Evolutionary conservation across 2,888 invertebrate genomes (phyloP).

Genomic region (Microdon myrmicae): DNA sequence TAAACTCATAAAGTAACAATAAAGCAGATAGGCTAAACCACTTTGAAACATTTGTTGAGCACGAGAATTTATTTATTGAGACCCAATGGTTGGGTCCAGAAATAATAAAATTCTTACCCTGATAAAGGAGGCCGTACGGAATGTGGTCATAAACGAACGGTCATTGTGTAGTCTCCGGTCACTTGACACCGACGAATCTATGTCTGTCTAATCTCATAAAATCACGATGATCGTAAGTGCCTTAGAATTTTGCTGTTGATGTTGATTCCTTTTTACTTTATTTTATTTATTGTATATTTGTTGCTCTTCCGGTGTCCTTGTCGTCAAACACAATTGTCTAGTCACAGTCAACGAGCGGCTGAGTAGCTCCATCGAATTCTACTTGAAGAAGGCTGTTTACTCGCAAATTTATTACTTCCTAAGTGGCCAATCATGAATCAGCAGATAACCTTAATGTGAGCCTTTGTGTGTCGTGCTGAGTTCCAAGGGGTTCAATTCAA

Average conservation of each 20-base stretch:
- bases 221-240: conserved; percentile 43
- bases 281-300: no score
- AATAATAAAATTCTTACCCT: conserved; percentile 49
- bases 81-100: conserved; percentile 41
- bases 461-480: conserved; percentile 39
- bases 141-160: not conserved
- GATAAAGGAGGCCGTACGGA: conserved; percentile 13
- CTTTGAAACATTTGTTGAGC: conserved; percentile 41
- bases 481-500: conserved; percentile 5
- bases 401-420: conserved; percentile 47
- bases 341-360: no score
- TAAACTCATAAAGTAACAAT: conserved; percentile 21
- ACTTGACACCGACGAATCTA: conserved; percentile 25
- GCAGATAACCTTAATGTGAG: conserved; percentile 49
- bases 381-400: conserved; percentile 46
- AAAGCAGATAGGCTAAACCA: no score
- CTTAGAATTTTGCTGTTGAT: conserved; percentile 25
- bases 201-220: conserved; percentile 37
- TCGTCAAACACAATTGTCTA: conserved; percentile 38
- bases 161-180: conserved; percentile 18
- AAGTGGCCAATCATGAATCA: conserved; percentile 52
- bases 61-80: conserved; percentile 49
- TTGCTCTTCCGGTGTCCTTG: conserved; percentile 9
- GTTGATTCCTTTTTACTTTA: no score
- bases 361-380: conserved; percentile 42